Base-by-base conservation (phyloP, 92 coral and sea anemone species). In the Paragorgia papillata region DNA sequence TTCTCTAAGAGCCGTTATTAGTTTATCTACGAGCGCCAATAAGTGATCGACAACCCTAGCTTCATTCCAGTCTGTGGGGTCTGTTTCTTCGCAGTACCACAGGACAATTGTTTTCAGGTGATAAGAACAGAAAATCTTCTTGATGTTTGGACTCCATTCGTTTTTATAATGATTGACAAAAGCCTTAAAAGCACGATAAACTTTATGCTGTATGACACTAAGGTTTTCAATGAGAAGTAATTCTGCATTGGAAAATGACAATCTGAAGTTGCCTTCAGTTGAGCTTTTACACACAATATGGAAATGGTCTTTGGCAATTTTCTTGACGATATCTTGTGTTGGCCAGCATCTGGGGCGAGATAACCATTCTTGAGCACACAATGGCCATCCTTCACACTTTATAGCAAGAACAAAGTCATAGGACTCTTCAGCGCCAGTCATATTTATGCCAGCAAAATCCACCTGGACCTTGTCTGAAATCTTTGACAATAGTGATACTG, bases 1-100 rank as follows among this genome's bases (percentile, higher is more conserved):
- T 9, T 81, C 73, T 57, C 46, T 31, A 15, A 81, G 70, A 20
- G 70, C 74, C 22, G 32, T 0, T 22, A 73, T 46, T 10, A 57
- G 25, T 17, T 81, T 80, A 40, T 71, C 80, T 6, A 71, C 53
- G 1, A 81, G 80, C 28, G 40, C 21, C 39, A 81, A 35, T 31
- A 81, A 55, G 40, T 55, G 62, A 12, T 27, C 7, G 19, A 55
- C 85, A 25, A 73, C 14, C 18, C 39, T 27, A 41, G 71, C 73
- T 46, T 39, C 41, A 18, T 64, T 82, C 86, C 86, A 82, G 57
- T 44, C 46, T 43, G 19, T 18, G 32, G 55, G 56, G 1, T 41
- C 39, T 33, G 75, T 50, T 51, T 75, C 75, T 28, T 82, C 86
- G 66, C 82, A 74, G 34, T 69, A 34, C 86, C 86, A 82, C 13